phyloP scores from a whole-genome alignment of 2,113 vertebrate species.

The Fukomys damarensis region DNA sequence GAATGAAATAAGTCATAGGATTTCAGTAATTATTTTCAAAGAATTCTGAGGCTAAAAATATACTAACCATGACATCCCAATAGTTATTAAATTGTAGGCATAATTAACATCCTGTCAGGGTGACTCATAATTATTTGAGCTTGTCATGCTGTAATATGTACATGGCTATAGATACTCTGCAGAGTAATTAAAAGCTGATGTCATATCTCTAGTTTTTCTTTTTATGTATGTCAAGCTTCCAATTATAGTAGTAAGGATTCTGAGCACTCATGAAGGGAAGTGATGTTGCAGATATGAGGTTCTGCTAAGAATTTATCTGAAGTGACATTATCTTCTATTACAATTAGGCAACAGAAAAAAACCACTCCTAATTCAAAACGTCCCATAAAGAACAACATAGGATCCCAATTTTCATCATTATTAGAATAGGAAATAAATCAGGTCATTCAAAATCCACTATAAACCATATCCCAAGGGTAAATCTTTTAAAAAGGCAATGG shows the following conservation, averaged over 20 bases:
- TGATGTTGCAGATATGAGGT: not conserved
- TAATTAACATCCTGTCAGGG: conserved; percentile 77
- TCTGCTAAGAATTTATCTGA: conserved; percentile 74
- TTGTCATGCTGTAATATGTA: conserved; percentile 82
- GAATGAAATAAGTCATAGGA: conserved; percentile 66
- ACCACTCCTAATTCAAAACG: conserved; percentile 84
- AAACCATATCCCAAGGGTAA: conserved; percentile 78
- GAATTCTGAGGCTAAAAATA: conserved; percentile 79
- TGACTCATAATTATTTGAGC: conserved; percentile 77
- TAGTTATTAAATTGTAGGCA: conserved; percentile 74
- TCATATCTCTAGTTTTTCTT: conserved; percentile 46
- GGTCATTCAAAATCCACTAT: conserved; percentile 69
- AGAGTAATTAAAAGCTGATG: conserved; percentile 81
- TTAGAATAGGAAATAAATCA: conserved; percentile 76
- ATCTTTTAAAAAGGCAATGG: conserved; percentile 81
- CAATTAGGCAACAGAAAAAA: conserved; percentile 81
- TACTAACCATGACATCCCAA: conserved; percentile 70
- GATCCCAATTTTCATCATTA: conserved; percentile 69
- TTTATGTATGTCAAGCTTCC: conserved; percentile 59
- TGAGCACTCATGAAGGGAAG: not conserved
- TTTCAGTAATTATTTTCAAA: conserved; percentile 73
- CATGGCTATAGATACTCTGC: conserved; percentile 79
- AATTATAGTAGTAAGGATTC: conserved; percentile 43
- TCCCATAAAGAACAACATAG: conserved; percentile 78
- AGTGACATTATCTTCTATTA: conserved; percentile 81